phyloP scores from a whole-genome alignment of 2,888 invertebrate genomes.

The Callimorpha dominula region DNA sequence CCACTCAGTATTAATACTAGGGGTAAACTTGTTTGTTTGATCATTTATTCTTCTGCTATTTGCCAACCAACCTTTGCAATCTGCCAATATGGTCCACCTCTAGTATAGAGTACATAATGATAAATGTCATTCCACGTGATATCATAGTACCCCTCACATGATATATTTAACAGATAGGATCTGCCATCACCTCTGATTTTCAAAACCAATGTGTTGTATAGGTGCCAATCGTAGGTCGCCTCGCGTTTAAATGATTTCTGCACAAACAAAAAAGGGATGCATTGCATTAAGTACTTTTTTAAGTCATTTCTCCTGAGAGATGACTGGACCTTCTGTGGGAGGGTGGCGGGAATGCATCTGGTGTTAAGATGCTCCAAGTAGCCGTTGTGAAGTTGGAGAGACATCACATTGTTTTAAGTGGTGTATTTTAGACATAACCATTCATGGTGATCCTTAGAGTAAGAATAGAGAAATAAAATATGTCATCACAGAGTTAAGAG shows the following conservation, averaged over 20 bases:
- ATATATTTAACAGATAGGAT: conserved; percentile 93
- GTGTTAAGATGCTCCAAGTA: too few relatives aligned
- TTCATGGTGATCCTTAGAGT: too few relatives aligned
- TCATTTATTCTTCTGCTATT: not conserved
- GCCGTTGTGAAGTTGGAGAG: too few relatives aligned
- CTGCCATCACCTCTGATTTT: conserved; percentile 97
- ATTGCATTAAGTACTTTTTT: not conserved
- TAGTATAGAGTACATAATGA: conserved; percentile 94
- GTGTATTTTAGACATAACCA: too few relatives aligned
- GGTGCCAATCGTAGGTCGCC: conserved; percentile 90
- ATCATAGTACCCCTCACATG: conserved; percentile 92
- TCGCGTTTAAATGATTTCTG: conserved; percentile 94
- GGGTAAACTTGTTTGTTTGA: not conserved
- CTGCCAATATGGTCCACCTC: conserved; percentile 99
- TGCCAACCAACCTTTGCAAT: conserved; percentile 88
- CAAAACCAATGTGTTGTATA: conserved; percentile 91
- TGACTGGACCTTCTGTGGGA: not conserved
- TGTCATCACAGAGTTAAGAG: too few relatives aligned
- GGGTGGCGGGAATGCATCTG: too few relatives aligned
- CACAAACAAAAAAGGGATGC: conserved; percentile 45
- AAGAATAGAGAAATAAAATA: too few relatives aligned
- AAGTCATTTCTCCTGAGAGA: not conserved
- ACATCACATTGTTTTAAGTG: too few relatives aligned
- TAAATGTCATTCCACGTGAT: conserved; percentile 96
- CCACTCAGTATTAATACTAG: too few relatives aligned